These are phyloP conservation scores for Vesta saturnalis DNA, from an alignment of 2,888 invertebrate genomes.

Conservation along the genomic window DNA sequence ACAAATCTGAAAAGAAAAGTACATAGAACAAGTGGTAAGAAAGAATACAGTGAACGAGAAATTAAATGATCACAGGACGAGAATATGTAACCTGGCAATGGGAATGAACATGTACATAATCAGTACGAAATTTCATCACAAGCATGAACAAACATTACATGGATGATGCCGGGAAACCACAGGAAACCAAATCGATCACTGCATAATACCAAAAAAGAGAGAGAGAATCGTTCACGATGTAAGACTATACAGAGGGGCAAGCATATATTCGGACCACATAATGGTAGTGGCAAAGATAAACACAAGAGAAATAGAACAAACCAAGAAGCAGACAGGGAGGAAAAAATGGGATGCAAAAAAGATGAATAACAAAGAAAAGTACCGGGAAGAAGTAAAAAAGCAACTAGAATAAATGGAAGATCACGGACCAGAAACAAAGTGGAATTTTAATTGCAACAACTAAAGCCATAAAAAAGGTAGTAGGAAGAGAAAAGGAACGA, in stretches of 20 bases:
- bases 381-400: neutral
- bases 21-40: neutral
- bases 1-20: neutral
- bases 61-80: neutral
- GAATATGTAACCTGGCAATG: neutral
- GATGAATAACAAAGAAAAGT: neutral
- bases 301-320: neutral
- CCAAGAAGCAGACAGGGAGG: neutral
- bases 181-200: neutral
- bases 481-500: too few relatives aligned
- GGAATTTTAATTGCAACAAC: too few relatives aligned
- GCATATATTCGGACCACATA: neutral
- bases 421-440: too few relatives aligned
- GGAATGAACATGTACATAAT: neutral
- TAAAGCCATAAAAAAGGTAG: too few relatives aligned
- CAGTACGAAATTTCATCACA: neutral
- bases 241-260: too few relatives aligned
- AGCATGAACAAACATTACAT: neutral
- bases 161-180: neutral
- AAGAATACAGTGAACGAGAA: neutral
- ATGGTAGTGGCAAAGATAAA: too few relatives aligned
- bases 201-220: neutral
- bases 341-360: too few relatives aligned
- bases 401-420: too few relatives aligned
- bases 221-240: neutral